Conservation (phyloP, 2,888 invertebrate genomes). For the Cyclophora punctaria region DNA sequence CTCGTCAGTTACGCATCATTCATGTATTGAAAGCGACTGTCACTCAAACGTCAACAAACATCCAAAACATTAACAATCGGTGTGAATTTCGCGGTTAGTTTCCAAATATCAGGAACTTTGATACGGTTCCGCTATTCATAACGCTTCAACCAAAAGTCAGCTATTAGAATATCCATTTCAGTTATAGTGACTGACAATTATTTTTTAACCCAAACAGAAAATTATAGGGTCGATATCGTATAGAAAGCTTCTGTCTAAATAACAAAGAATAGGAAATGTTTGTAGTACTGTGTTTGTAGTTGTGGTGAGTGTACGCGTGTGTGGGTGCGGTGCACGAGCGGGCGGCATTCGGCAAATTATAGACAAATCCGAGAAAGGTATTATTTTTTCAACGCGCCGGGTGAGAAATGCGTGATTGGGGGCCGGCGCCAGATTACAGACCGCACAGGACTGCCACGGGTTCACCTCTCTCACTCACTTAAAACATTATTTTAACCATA, state of each 20-base stretch:
- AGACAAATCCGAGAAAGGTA: slow-evolving; percentile 68
- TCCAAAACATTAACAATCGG: slow-evolving; percentile 27
- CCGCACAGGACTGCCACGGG: slow-evolving; percentile 60
- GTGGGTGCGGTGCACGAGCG: slow-evolving; percentile 24
- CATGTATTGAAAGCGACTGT: slow-evolving; percentile 64
- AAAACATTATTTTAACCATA: slow-evolving; percentile 66
- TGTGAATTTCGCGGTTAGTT: slow-evolving; percentile 48
- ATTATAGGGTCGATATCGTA: slow-evolving; percentile 35
- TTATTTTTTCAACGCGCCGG: slow-evolving; percentile 74
- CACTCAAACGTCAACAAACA: slow-evolving; percentile 67
- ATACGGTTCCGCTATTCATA: slow-evolving; percentile 31
- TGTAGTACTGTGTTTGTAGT: slow-evolving; percentile 32
- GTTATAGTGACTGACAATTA: too few relatives aligned
- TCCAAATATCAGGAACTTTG: slow-evolving; percentile 42
- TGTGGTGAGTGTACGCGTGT: slow-evolving; percentile 9
- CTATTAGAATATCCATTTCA: too few relatives aligned
- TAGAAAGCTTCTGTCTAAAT: slow-evolving; percentile 57
- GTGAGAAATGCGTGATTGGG: slow-evolving; percentile 74
- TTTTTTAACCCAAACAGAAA: slow-evolving; percentile 25
- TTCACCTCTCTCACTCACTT: slow-evolving; percentile 57
- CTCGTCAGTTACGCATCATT: slow-evolving; percentile 55
- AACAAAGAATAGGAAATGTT: slow-evolving; percentile 44
- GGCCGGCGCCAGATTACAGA: slow-evolving; percentile 70
- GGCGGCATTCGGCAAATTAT: slow-evolving; percentile 69
- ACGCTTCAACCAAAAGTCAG: too few relatives aligned